A percentile compares a stretch with the other conserved stretches of the same genome.
Evolutionary conservation across 2,113 vertebrate genomes (phyloP).

Genomic region (Psammodynastes pulverulentus): DNA sequence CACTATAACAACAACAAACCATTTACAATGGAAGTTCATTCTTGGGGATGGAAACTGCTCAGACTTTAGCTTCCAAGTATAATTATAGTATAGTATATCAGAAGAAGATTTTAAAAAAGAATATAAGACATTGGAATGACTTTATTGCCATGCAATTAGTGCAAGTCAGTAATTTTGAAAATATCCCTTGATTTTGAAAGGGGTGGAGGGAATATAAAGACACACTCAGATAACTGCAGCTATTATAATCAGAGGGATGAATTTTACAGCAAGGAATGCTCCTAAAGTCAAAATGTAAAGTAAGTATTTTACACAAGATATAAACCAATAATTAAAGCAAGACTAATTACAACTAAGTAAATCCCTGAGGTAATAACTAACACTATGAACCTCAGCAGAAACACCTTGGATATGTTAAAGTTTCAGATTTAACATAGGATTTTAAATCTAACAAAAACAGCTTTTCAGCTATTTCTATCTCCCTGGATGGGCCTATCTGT

Average conservation of each 20-base stretch:
- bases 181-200: background rate
- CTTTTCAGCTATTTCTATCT: background rate
- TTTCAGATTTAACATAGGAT: background rate
- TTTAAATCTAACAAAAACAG: background rate
- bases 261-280: constrained; percentile 28
- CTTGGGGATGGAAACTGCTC: background rate
- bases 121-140: background rate
- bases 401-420: background rate
- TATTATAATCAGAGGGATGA: constrained; percentile 26
- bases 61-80: background rate
- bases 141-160: constrained; percentile 19
- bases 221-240: constrained; percentile 18
- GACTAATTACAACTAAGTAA: constrained; percentile 19
- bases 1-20: background rate
- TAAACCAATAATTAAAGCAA: constrained; percentile 22
- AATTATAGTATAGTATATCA: background rate
- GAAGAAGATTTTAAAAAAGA: background rate
- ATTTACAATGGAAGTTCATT: background rate
- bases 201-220: background rate
- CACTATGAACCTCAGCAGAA: background rate
- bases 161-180: constrained; percentile 22
- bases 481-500: background rate
- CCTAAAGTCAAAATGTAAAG: constrained; percentile 17
- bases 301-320: constrained; percentile 26
- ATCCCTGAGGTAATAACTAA: background rate